Evolutionary conservation across 2,797 vertebrate genomes (phyloP), one percentile per base, ranked within the genome.

Genomic region (Mallotus villosus): DNA sequence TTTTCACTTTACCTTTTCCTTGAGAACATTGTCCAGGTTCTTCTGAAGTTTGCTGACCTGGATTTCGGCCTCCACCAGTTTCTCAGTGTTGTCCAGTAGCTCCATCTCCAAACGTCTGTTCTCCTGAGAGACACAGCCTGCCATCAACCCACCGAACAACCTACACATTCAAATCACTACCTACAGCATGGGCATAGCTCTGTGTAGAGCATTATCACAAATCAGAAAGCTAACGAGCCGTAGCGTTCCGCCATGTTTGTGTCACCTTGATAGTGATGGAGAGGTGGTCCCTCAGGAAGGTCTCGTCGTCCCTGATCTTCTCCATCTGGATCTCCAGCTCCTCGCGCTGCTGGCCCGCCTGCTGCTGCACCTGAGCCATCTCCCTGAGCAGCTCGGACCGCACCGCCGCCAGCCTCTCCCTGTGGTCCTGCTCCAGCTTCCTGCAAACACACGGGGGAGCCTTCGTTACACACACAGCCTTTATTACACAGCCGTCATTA

Each of bases 361-460:
- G 97, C 73, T 96, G 95, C 82, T 96, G 93, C 71, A 97, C 93
- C 59, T 95, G 95, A 63, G 98, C 97, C 77, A 95, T 80, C 83
- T 99, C 98, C 1, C 87, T 90, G 71, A 90, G 91, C 3, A 97
- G 91, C 73, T 97, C 96, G 0, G 81, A 91, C 71, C 94, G 94
- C 0, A 96, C 77, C 0, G 89, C 81, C 0, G 85, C 73, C 0
- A 94, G 84, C 0, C 93, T 92, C n/a, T 99, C 97, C 83, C 92
- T 96, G 89, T 98, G 94, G 8, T 97, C 95, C 81, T 96, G 94
- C 2, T 98, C 96, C 76, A 99, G 91, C 82, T 96, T 98, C 90
- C 98, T 99, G 74, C 5, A 71, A 7, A 79, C 24, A 55, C 17
- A 57, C 5, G 51, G 3, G 49, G 41, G 41, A 46, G 41, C 11